Percentiles rank a stretch among this genome's conserved stretches.
These are phyloP conservation scores for Phymatocera aterrima DNA, from an alignment of 2,888 invertebrate species.

Conservation along the genomic window DNA sequence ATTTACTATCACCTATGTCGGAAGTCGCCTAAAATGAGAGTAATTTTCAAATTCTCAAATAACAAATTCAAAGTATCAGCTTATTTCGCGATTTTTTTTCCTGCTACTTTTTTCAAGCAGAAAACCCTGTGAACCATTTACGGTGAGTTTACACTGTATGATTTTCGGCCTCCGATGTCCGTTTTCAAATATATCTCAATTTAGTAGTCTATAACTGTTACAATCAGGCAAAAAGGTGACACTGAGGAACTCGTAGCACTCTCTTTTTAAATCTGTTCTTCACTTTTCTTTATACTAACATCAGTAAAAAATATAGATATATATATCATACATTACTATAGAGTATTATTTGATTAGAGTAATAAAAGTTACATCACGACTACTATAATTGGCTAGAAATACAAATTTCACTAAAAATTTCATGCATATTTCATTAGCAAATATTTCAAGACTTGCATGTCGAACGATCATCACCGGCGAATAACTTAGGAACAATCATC, in stretches of 20 bases:
- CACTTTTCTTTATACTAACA: constrained; percentile 35
- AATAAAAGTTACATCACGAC: constrained; percentile 31
- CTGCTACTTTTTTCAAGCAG: constrained; percentile 2
- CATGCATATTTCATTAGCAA: neutral
- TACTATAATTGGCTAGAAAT: constrained; percentile 25
- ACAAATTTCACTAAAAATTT: constrained; percentile 31
- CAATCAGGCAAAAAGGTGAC: constrained; percentile 38
- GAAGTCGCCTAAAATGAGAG: neutral
- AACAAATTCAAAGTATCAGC: constrained; percentile 19
- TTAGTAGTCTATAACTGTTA: constrained; percentile 31
- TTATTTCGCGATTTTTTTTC: constrained; percentile 8
- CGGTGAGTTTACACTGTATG: constrained; percentile 44
- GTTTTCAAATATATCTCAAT: neutral
- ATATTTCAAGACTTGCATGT: neutral
- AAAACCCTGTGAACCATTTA: constrained; percentile 30
- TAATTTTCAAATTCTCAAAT: constrained; percentile 9
- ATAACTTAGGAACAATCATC: constrained; percentile 33
- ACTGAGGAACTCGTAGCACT: constrained; percentile 39
- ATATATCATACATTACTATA: constrained; percentile 41
- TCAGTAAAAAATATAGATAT: constrained; percentile 43
- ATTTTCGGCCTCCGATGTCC: neutral
- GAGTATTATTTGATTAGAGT: constrained; percentile 42
- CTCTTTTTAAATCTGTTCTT: no score
- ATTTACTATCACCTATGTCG: neutral
- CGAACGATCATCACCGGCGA: neutral